Evolutionary conservation across 2,113 vertebrate species (phyloP), one percentile per base, ranked within the genome.

Genomic region (Tetraodon nigroviridis): DNA sequence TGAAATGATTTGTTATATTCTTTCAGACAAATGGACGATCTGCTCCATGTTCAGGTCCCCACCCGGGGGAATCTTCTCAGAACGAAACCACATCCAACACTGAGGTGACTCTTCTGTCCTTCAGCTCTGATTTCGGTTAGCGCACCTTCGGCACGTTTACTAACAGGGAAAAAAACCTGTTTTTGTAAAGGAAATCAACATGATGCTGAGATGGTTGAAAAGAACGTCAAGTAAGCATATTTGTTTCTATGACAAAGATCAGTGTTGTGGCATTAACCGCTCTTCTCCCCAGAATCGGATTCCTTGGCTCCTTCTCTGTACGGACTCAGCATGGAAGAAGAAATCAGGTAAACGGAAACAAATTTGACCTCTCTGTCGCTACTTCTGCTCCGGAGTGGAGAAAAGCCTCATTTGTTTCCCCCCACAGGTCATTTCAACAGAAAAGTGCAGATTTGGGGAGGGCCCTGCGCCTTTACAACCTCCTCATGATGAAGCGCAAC

Each of bases 271-370:
- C n/a, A 5, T 10, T 19, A 48, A 10, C 7, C 40, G 70, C 16
- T 54, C 4, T n/a, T 63, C 71, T 42, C 66, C 58, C 68, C 73
- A 75, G 83, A 67, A 12, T 20, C 64, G 19, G 65, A 75, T 49
- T 37, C 0, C 20, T 37, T 77, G 45, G 7, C 52, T 54, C 67
- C 62, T 1, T 66, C 75, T 0, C 5, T 73, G 40, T 71, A 69
- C 44, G 75, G 80, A 12, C 58, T 80, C 56, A 72, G 50, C 12
- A 29, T 71, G 17, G 80, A 84, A 3, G 83, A 87, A 2, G 69
- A 86, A 70, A 72, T 61, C 49, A 83, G 81, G 89, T 89, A 83
- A 79, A 21, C 22, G 51, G 2, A 2, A 4, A 37, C 19, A 58
- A 22, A n/a, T n/a, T n/a, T 16, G 45, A n/a, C 1, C 46, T 18